A percentile compares a stretch with the other conserved stretches of the same genome.
phyloP scores from a whole-genome alignment of 2,797 vertebrate genomes.

The Oophaga sylvatica region DNA sequence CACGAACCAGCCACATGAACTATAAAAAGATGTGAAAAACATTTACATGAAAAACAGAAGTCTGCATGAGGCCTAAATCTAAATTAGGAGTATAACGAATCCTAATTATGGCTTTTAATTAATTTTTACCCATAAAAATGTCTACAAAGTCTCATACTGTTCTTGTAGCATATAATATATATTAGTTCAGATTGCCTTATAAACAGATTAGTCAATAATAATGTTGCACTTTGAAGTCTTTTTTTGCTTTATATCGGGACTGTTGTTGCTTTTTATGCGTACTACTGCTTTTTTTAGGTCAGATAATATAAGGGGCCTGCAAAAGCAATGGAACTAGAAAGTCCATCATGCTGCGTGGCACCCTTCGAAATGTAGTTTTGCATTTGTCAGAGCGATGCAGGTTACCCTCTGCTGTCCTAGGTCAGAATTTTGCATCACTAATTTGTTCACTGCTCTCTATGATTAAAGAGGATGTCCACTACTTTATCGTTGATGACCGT shows the following conservation, averaged over 20 bases:
- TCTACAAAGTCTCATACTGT: background rate
- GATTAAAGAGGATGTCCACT: no score
- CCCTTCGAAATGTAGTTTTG: background rate
- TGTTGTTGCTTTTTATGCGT: background rate
- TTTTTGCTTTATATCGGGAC: background rate
- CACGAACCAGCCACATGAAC: no score
- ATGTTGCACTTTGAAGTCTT: slow-evolving; percentile 11
- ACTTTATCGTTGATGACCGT: no score
- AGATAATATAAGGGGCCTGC: no score
- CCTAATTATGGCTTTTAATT: background rate
- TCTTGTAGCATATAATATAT: background rate
- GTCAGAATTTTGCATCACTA: background rate
- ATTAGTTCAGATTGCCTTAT: background rate
- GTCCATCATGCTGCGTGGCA: background rate
- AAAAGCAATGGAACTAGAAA: background rate
- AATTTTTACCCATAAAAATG: background rate
- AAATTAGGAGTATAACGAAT: background rate
- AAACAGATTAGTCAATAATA: background rate
- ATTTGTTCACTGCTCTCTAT: background rate
- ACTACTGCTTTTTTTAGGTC: slow-evolving; percentile 10
- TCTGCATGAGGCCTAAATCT: no score
- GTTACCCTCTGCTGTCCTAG: background rate
- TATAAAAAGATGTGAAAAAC: no score
- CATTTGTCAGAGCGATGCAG: background rate
- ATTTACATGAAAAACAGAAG: no score